These are phyloP conservation scores for Scrobipalpa atriplicella DNA, from an alignment of 2,888 invertebrate species.

Conservation along the genomic window DNA sequence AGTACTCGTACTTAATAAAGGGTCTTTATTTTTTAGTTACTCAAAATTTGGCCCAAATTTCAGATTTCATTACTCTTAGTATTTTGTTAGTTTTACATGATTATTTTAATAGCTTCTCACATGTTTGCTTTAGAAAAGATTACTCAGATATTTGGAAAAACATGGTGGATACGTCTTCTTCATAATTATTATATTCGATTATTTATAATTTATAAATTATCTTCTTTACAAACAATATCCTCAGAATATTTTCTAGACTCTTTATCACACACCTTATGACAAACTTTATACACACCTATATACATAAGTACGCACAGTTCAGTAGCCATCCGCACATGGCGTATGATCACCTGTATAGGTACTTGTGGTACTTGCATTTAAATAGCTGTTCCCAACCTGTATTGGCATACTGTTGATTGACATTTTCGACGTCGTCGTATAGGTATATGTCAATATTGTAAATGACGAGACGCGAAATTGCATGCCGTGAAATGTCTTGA, in stretches of 20 bases:
- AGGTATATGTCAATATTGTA: constrained; percentile 12
- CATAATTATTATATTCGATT: too few relatives aligned
- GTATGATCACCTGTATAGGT: constrained; percentile 1
- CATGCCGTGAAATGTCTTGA: constrained; percentile 41
- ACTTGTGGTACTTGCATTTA: constrained; percentile 2
- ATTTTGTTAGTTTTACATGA: too few relatives aligned
- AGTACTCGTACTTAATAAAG: neutral
- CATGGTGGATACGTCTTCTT: too few relatives aligned
- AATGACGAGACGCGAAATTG: neutral
- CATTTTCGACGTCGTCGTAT: constrained; percentile 10
- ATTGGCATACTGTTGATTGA: constrained; percentile 14
- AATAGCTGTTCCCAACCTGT: constrained; percentile 12
- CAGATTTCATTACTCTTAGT: too few relatives aligned
- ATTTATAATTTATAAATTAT: neutral
- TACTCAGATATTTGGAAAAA: neutral
- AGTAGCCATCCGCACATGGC: constrained; percentile 14
- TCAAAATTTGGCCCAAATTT: neutral
- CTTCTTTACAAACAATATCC: neutral
- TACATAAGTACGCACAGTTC: neutral
- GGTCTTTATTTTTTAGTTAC: neutral
- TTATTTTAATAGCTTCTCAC: neutral
- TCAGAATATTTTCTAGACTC: neutral
- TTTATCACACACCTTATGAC: neutral
- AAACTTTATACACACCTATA: neutral
- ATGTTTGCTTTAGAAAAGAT: neutral